phyloP scores from a whole-genome alignment of 2,888 invertebrate species.

The Julus scanicus region DNA sequence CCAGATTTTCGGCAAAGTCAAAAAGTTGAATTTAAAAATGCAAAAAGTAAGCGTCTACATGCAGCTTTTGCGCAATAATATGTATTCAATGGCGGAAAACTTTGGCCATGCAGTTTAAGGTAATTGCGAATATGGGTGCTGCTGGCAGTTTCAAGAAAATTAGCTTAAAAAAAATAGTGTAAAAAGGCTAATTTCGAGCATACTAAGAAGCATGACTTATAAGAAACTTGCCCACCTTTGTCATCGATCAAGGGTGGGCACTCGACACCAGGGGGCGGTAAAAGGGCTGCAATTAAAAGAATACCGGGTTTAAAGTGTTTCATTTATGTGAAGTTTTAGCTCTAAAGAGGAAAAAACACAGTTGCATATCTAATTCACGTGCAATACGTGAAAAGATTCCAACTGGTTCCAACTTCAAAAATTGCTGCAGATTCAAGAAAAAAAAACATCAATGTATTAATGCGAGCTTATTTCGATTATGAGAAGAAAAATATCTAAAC shows the following conservation, averaged over 20 bases:
- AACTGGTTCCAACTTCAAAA: not conserved
- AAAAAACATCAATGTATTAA: no score
- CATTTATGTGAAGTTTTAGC: not conserved
- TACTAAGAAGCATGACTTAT: slow-evolving; percentile 27
- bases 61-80: not conserved
- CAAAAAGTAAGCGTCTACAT: slow-evolving; percentile 26
- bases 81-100: not conserved
- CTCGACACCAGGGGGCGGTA: slow-evolving; percentile 33
- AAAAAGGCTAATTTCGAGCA: slow-evolving; percentile 26
- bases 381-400: not conserved
- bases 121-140: not conserved
- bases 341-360: slow-evolving; percentile 4
- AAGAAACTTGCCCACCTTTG: slow-evolving; percentile 33
- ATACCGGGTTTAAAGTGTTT: slow-evolving; percentile 6
- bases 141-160: slow-evolving; percentile 12
- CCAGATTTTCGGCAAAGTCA: not conserved
- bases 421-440: not conserved
- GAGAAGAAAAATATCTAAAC: no score
- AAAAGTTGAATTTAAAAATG: not conserved
- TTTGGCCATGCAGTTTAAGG: not conserved
- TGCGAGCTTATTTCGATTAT: no score
- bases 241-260: slow-evolving; percentile 33
- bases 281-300: slow-evolving; percentile 33
- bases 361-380: not conserved
- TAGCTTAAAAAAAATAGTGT: not conserved